These are phyloP conservation scores for Dendropsophus ebraccatus DNA, from an alignment of 2,113 vertebrate genomes.

Conservation along the genomic window DNA sequence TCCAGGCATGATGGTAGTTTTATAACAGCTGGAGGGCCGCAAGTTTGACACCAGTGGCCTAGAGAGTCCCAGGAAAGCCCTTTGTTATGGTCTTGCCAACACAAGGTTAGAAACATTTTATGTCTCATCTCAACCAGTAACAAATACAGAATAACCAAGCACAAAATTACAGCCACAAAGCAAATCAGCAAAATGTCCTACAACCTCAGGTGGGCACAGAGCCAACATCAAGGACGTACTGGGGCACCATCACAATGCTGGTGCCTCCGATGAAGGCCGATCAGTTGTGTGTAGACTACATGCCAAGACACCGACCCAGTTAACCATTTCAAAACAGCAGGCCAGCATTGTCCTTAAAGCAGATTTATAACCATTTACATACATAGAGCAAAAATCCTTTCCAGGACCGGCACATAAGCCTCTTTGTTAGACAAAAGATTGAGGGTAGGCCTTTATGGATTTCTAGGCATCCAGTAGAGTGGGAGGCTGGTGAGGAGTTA, in stretches of 20 bases:
- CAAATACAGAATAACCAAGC: too few species aligned
- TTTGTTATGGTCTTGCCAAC: too few species aligned
- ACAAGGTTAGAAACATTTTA: too few species aligned
- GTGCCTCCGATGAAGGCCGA: background rate
- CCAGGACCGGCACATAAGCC: constrained; percentile 1
- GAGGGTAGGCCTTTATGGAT: constrained; percentile 43
- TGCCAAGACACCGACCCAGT: background rate
- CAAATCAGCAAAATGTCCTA: too few species aligned
- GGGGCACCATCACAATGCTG: background rate
- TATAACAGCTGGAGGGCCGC: too few species aligned
- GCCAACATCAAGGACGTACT: background rate
- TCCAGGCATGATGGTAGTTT: too few species aligned
- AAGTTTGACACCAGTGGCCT: too few species aligned
- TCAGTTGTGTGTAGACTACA: background rate
- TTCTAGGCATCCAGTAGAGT: constrained; percentile 46
- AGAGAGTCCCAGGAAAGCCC: too few species aligned
- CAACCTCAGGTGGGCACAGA: too few species aligned
- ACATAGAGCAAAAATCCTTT: background rate
- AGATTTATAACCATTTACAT: background rate
- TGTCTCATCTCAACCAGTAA: too few species aligned
- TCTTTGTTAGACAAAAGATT: constrained; percentile 42
- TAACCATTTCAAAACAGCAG: background rate
- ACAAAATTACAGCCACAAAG: too few species aligned
- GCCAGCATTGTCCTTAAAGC: background rate
- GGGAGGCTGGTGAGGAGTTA: constrained; percentile 41